phyloP scores from a whole-genome alignment of 2,113 vertebrate genomes.

The Lophura nycthemera region DNA sequence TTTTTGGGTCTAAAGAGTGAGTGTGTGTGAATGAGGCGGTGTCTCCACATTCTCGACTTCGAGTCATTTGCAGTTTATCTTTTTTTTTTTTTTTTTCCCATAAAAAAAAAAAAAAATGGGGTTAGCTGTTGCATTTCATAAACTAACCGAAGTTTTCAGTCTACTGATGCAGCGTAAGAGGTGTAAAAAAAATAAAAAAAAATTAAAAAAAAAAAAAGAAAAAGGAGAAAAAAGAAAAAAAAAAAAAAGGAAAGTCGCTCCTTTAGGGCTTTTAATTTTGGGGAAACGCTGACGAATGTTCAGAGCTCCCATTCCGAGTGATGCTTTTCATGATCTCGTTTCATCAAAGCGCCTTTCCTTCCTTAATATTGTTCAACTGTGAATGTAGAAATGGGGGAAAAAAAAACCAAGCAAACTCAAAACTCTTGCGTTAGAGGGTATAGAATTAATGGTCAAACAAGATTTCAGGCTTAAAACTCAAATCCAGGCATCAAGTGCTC shows the following conservation, averaged over 20 bases:
- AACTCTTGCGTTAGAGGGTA: constrained; percentile 64
- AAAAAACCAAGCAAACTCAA: background rate
- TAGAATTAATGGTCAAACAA: constrained; percentile 59
- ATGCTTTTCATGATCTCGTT: constrained; percentile 63
- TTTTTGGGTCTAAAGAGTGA: constrained; percentile 74
- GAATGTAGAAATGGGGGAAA: constrained; percentile 76
- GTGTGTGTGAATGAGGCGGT: constrained; percentile 87
- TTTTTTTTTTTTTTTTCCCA: background rate
- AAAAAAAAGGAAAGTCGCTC: constrained; percentile 69
- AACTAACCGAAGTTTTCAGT: constrained; percentile 77
- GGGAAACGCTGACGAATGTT: constrained; percentile 81
- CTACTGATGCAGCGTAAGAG: constrained; percentile 82
- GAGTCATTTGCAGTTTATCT: constrained; percentile 83
- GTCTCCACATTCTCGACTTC: constrained; percentile 85
- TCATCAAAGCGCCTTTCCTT: constrained; percentile 81
- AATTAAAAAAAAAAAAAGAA: constrained; percentile 32
- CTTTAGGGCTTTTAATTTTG: constrained; percentile 74
- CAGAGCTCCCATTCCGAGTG: constrained; percentile 73
- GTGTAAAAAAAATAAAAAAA: background rate
- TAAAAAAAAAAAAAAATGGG: constrained; percentile 32
- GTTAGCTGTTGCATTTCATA: constrained; percentile 83
- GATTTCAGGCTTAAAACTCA: constrained; percentile 61
- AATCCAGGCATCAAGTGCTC: constrained; percentile 18
- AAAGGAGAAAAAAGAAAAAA: background rate
- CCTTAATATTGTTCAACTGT: constrained; percentile 82